Evolutionary conservation across 2,888 invertebrate species (phyloP), one percentile per base, ranked within the genome.

Genomic region (Eulithis prunata): DNA sequence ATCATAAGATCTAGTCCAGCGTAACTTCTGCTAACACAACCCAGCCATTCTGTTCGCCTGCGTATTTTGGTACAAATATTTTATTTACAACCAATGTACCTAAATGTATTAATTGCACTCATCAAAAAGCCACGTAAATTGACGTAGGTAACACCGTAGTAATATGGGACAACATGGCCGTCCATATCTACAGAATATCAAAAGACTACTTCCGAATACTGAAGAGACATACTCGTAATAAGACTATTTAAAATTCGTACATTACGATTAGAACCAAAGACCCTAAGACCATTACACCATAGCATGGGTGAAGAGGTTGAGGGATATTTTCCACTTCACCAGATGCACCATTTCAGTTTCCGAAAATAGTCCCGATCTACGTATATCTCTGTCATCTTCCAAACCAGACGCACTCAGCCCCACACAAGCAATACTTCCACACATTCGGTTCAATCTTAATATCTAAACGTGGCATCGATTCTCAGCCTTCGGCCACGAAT

Each of bases 401-500:
- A 4, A 45, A 51, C 13, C 62, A 66, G 62, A 58, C 58, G 58
- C 36, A 62, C 55, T 51, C 36, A 49, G 6, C 63, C 57, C 38
- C 28, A 32, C 53, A 46, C 57, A 61, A 61, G 12, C 14, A 28
- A 52, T 21, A 36, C 68, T 61, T 61, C 64, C 64, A 54, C 60
- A 49, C 64, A 62, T 32, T 64, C 64, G 52, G 58, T 51, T 64
- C 14, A 32, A 62, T 49, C 63, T 61, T 66, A 65, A 52, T 66
- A 69, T 69, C 68, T 68, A 70, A 80, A 84, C 83, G 90, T 90
- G 80, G 86, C 89, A 58, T 90, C 89, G 70, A 92, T 90, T 76
- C 83, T 79, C 11, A 91, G 71, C 72, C 91, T 77, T 55, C 91
- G 80, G 81, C 91, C 91, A 83, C 90, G 89, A 84, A 91, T 89